Evolutionary conservation across 2,888 invertebrate species (phyloP).

Genomic region (Tribolium freemani): DNA sequence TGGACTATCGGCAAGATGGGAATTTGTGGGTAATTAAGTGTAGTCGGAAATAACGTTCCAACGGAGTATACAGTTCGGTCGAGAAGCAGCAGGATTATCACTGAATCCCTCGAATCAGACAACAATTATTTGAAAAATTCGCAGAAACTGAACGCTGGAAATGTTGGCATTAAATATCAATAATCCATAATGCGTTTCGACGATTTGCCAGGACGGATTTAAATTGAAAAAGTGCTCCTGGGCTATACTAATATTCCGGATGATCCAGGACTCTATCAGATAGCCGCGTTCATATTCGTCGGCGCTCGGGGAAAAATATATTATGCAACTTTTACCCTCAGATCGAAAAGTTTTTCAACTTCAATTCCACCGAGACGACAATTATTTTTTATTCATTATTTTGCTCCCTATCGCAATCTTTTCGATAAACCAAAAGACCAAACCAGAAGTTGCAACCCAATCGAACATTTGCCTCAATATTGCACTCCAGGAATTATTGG

Average conservation of each 20-base stretch:
- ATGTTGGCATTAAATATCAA: slow-evolving; percentile 15
- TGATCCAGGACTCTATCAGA: slow-evolving; percentile 34
- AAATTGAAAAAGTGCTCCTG: slow-evolving; percentile 27
- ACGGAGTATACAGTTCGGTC: neutral
- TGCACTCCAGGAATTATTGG: neutral
- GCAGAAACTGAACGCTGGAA: neutral
- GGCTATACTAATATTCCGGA: slow-evolving; percentile 32
- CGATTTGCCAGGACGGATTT: slow-evolving; percentile 17
- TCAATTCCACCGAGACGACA: slow-evolving; percentile 22
- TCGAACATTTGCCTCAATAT: neutral
- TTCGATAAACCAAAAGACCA: slow-evolving; percentile 4
- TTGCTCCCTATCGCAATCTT: slow-evolving; percentile 4
- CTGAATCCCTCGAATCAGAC: neutral
- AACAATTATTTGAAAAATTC: neutral
- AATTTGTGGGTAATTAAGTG: slow-evolving; percentile 6
- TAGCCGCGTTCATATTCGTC: slow-evolving; percentile 30
- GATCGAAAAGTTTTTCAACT: slow-evolving; percentile 32
- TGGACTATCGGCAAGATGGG: neutral
- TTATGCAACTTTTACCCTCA: slow-evolving; percentile 27
- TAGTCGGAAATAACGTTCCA: neutral
- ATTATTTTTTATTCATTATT: slow-evolving; percentile 31
- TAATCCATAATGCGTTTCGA: slow-evolving; percentile 13
- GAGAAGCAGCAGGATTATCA: neutral
- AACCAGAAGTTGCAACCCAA: neutral
- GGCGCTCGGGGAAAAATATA: slow-evolving; percentile 30